Conservation (phyloP, 2,888 invertebrate genomes). For the Ophioninae sp. region DNA sequence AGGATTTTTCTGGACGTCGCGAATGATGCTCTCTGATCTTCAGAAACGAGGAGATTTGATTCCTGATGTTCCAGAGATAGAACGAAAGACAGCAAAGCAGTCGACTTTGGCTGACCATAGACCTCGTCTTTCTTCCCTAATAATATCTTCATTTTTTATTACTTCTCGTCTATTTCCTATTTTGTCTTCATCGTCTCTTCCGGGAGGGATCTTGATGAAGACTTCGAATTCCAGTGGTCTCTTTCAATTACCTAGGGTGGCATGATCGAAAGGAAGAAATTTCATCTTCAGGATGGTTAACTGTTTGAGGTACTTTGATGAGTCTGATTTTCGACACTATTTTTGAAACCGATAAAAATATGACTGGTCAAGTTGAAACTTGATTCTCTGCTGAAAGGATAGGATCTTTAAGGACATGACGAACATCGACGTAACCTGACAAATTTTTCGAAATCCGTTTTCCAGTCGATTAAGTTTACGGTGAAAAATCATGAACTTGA, state of each 20-base stretch:
- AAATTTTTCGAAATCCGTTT: no score
- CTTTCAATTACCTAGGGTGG: constrained; percentile 7
- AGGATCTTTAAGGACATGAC: no score
- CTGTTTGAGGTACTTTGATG: no score
- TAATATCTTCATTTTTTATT: neutral
- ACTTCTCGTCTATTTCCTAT: neutral
- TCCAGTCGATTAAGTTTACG: no score
- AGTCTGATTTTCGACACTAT: no score
- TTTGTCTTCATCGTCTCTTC: neutral
- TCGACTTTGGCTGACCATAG: constrained; percentile 31
- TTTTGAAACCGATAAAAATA: no score
- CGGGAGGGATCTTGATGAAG: constrained; percentile 8
- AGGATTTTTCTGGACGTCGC: constrained; percentile 11
- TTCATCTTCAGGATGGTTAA: neutral
- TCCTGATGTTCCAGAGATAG: constrained; percentile 15
- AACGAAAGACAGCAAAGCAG: constrained; percentile 29
- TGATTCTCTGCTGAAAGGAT: no score
- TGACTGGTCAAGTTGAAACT: no score
- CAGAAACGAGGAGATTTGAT: neutral
- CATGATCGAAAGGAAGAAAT: constrained; percentile 2
- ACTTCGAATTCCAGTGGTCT: constrained; percentile 57
- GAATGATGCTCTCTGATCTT: constrained; percentile 10
- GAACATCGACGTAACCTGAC: no score
- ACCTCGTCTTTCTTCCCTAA: constrained; percentile 35
- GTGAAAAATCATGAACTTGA: no score